Base-by-base conservation (phyloP, 2,113 vertebrate genomes). In the Pseudopodoces humilis region DNA sequence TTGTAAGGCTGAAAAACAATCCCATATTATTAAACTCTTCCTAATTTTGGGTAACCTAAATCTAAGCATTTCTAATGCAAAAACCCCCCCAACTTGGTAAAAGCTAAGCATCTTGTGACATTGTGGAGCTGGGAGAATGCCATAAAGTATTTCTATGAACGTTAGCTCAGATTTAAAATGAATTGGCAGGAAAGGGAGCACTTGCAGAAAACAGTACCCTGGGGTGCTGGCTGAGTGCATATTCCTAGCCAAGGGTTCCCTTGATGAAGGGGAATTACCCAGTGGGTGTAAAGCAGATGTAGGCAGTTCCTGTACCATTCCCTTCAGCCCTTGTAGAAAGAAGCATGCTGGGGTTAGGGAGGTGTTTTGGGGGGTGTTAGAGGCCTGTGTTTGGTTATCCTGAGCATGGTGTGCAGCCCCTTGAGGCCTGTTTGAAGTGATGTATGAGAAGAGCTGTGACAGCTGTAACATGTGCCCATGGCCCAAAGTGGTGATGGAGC, bases 121-220 rank as follows among this genome's bases (percentile, higher is more conserved):
- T 95, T 95, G 84, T 81, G 52, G 75, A 74, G 60, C 92, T 83
- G 83, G 56, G 90, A 95, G 85, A 83, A 88, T 86, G 93, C 90
- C 95, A 86, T 67, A 41, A 96, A 93, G 68, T 81, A 83, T 96
- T 93, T 96, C 82, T 75, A 5, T 92, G 92, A 90, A 92, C 0
- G 4, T 86, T 95, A 81, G 47, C 47, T 97, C 78, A 92, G 88
- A 91, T 91, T 88, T 96, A 97, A 97, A 95, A 95, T 86, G 95
- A 96, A 86, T 88, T 96, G 93, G 82, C 95, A 97, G 90, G 92
- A 74, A 95, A 91, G 85, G 85, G 71, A 96, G 49, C 3, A 35
- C 79, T 91, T 93, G 90, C 90, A 93, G 90, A 92, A 93, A 86
- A 70, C 35, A 64, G 76, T 88, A 71, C 76, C 92, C 90, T 35